Conservation (phyloP, 2,113 vertebrate genomes). For the Notechis scutatus region DNA sequence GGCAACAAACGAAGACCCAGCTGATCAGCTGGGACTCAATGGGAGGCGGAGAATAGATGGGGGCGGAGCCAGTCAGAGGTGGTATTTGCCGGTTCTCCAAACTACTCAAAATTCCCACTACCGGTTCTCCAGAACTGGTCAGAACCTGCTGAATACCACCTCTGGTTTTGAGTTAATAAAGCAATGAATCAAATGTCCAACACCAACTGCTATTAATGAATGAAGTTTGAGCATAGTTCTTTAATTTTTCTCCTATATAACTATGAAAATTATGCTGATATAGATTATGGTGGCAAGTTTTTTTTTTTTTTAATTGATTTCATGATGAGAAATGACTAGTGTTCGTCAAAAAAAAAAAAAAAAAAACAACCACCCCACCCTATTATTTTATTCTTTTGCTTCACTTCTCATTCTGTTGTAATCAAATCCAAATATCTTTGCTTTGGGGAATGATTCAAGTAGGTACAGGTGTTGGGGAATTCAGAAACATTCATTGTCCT, state of each 20-base stretch:
- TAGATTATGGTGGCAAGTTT: background rate
- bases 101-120: too few species aligned
- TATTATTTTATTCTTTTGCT: background rate
- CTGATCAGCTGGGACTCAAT: too few species aligned
- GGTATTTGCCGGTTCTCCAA: too few species aligned
- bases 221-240: slow-evolving; percentile 24
- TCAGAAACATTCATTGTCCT: background rate
- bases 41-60: too few species aligned
- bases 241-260: background rate
- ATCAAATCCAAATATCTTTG: background rate
- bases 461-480: slow-evolving; percentile 13
- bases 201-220: slow-evolving; percentile 20
- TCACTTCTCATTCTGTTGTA: background rate
- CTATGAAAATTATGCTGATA: background rate
- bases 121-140: too few species aligned
- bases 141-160: too few species aligned
- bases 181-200: slow-evolving; percentile 27
- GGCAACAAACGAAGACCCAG: too few species aligned
- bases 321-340: background rate
- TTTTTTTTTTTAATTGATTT: background rate
- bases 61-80: too few species aligned
- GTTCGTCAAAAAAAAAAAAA: slow-evolving; percentile 1
- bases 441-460: slow-evolving; percentile 2
- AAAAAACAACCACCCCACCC: background rate
- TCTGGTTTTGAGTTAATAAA: slow-evolving; percentile 35